Percentiles rank a stretch among this genome's conserved stretches.
phyloP scores from a whole-genome alignment of 2,888 invertebrate species.

The Seira ritae region DNA sequence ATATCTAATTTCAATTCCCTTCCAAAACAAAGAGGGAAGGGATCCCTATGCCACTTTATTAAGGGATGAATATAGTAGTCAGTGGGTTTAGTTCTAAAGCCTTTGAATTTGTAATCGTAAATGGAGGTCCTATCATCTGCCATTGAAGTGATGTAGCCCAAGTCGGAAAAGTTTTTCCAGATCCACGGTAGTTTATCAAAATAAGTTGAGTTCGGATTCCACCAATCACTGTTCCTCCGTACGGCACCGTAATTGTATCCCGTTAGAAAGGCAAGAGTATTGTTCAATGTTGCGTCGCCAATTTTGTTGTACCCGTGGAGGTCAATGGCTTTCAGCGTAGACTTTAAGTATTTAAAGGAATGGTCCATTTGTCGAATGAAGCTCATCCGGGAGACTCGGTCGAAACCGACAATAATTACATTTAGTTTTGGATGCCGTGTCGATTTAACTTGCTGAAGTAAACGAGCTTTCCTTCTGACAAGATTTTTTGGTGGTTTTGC shows the following conservation, averaged over 20 bases:
- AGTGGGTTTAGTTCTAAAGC: constrained; percentile 75
- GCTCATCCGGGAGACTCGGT: constrained; percentile 75
- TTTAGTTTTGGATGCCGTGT: constrained; percentile 67
- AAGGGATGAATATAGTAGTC: constrained; percentile 76
- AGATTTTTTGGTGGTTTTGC: neutral
- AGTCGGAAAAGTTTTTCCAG: constrained; percentile 58
- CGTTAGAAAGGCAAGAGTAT: constrained; percentile 76
- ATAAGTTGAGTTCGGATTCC: constrained; percentile 61
- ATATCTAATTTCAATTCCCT: constrained; percentile 29
- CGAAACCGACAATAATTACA: constrained; percentile 75
- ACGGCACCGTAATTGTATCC: constrained; percentile 72
- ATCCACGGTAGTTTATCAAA: constrained; percentile 62
- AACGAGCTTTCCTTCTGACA: neutral
- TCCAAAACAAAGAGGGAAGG: constrained; percentile 18
- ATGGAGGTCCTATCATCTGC: constrained; percentile 52
- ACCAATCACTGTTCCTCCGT: constrained; percentile 52
- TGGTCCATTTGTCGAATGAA: constrained; percentile 75
- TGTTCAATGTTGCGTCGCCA: constrained; percentile 78
- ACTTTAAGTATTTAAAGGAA: constrained; percentile 73
- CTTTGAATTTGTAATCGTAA: constrained; percentile 64
- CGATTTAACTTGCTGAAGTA: too few relatives aligned
- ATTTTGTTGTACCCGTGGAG: constrained; percentile 75
- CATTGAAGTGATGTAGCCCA: constrained; percentile 53
- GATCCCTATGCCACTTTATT: neutral
- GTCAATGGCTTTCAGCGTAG: constrained; percentile 74